phyloP scores from a whole-genome alignment of 2,888 invertebrate genomes.

The Pachydiplax longipennis region DNA sequence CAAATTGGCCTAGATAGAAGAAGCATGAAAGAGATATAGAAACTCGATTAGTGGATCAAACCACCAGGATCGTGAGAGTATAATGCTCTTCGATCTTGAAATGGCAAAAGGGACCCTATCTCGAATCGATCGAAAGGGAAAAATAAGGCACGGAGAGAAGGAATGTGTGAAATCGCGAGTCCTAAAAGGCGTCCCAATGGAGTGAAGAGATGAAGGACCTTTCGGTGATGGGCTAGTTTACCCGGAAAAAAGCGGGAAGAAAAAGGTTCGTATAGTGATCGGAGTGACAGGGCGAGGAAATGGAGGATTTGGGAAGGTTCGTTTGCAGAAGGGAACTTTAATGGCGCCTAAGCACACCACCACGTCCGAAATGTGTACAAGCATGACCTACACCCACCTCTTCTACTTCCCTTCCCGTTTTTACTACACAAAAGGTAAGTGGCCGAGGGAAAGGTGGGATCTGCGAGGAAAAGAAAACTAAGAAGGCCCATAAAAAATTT shows the following conservation, averaged over 20 bases:
- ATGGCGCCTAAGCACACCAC: neutral
- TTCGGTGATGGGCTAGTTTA: neutral
- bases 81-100: neutral
- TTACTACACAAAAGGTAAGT: neutral
- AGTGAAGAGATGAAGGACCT: neutral
- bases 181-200: neutral
- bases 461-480: neutral
- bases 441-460: neutral
- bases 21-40: neutral
- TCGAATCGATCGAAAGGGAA: neutral
- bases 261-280: neutral
- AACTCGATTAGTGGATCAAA: neutral
- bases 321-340: neutral
- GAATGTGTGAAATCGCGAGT: neutral
- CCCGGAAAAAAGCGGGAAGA: neutral
- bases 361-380: neutral
- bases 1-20: neutral
- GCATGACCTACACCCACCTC: too few species aligned
- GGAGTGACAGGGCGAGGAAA: neutral
- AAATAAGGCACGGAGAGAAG: neutral
- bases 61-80: neutral
- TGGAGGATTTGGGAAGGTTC: conserved; percentile 1
- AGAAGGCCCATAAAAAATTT: neutral
- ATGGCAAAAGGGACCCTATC: neutral
- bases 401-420: neutral